Base-by-base conservation (phyloP, 2,888 invertebrate species). In the Eudemis profundana region DNA sequence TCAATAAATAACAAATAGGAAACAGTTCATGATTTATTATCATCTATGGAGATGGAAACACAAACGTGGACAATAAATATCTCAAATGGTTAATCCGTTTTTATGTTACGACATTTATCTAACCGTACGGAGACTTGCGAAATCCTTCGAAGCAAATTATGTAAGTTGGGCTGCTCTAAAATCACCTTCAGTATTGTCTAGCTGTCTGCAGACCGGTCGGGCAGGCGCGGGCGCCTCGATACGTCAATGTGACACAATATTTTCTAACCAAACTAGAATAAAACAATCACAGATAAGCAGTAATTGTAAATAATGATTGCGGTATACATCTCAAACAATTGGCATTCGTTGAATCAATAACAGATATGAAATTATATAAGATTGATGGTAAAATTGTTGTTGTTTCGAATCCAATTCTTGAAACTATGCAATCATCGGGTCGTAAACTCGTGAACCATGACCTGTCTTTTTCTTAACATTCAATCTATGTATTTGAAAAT, bases 381-480 rank as follows among this genome's bases (percentile, higher is more conserved):
- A 77, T 75, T 73, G 71, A 72, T 76, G 71, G 76, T 70, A 72
- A 73, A 74, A 69, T 69, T 76, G 75, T 79, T 72, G 75, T 75
- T 70, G 72, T 74, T 74, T 77, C 69, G 57, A 67, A 71, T 69
- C 42, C 70, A 67, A 78, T 77, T 80, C 76, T 74, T 72, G 69
- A 69, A 47, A 68, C 68, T 65, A 56, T 68, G 74, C 75, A 78
- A 83, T 80, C 79, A 81, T 80, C 72, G 70, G 73, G 66, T 73
- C 62, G 67, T 63, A 74, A 46, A 74, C 72, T 72, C 77, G 73
- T 71, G 75, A 78, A 71, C 74, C 73, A 70, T 72, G 80, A 82
- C 75, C 79, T 74, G 78, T 78, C 74, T 73, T 75, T 77, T 74
- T 83, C 86, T 86, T 85, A 83, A 85, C 85, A 86, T 79, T 81